Evolutionary conservation across 1,140 invertebrate genomes (phyloP).

Genomic region (Theocolax elegans): DNA sequence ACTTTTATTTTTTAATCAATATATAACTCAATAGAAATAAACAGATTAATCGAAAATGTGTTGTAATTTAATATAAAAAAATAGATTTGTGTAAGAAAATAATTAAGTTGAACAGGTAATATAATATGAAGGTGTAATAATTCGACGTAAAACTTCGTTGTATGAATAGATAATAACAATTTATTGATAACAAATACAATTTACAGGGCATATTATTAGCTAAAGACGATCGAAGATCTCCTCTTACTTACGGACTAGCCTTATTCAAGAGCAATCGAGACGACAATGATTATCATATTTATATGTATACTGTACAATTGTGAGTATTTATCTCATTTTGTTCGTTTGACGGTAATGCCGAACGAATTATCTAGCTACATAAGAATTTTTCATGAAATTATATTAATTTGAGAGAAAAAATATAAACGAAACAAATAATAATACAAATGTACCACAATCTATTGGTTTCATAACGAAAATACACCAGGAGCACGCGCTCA

Average conservation of each 20-base stretch:
- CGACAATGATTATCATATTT: slow-evolving; percentile 35
- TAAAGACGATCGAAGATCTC: not conserved
- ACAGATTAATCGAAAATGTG: too few relatives aligned
- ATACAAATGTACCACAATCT: too few relatives aligned
- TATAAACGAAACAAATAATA: too few relatives aligned
- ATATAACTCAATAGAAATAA: too few relatives aligned
- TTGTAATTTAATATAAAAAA: too few relatives aligned
- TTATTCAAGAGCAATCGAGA: slow-evolving; percentile 29
- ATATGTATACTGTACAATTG: slow-evolving; percentile 34
- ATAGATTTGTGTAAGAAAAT: too few relatives aligned
- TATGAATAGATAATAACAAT: slow-evolving; percentile 50
- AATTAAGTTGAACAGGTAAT: too few relatives aligned
- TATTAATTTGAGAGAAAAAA: slow-evolving; percentile 2
- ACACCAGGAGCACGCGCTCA: not conserved
- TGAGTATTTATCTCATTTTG: slow-evolving; percentile 9
- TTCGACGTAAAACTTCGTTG: slow-evolving; percentile 16
- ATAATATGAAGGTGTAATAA: too few relatives aligned
- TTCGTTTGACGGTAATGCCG: slow-evolving; percentile 1
- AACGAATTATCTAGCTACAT: too few relatives aligned
- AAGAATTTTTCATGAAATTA: too few relatives aligned
- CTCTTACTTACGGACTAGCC: slow-evolving; percentile 16
- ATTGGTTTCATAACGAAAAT: not conserved
- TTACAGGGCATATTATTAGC: slow-evolving; percentile 30
- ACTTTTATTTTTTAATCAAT: too few relatives aligned
- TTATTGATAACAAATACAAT: slow-evolving; percentile 49